Evolutionary conservation across 2,888 invertebrate species (phyloP), one percentile per base, ranked within the genome.

Genomic region (Brenthis daphne): DNA sequence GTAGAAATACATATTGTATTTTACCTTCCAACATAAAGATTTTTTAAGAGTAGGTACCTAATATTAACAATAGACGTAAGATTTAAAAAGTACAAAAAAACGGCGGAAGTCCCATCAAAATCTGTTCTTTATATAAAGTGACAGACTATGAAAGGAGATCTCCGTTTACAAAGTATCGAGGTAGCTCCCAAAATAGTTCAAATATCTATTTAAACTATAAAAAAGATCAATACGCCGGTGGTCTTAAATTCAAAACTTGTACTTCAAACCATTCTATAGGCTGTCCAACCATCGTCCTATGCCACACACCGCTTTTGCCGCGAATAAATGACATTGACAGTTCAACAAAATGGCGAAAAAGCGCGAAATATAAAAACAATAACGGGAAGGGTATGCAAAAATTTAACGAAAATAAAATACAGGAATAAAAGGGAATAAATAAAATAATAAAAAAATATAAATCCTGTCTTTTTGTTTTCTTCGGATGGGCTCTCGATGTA

Each of bases 381-480:
- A 83, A 82, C 81, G 76, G 79, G 73, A 73, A 75, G 77, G 70
- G 87, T 89, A 90, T 90, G 89, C 91, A 89, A 83, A 90, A 89
- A 87, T 87, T 87, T 89, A 80, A 84, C 84, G 81, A 84, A 85
- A 86, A 88, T 86, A 88, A 89, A 89, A 87, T 82, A 85, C 79
- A 82, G 77, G 81, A 85, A 88, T 86, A 87, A 86, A 86, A 85
- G 84, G 82, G 83, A 87, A 90, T 90, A 92, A 91, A 92, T 89
- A 91, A 92, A 90, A 90, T 88, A 87, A 90, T 88, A 90, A 89
- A 89, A 88, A 86, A 85, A 87, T 88, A 91, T 88, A 92, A 92
- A 91, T 92, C 90, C 90, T 85, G 85, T 86, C 89, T 91, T 92
- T 92, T 92, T 92, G 91, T 92, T 91, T 90, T 83, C 86, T 85